Evolutionary conservation across 2,113 vertebrate species (phyloP), one percentile per base, ranked within the genome.

Genomic region (Neoarius graeffei): DNA sequence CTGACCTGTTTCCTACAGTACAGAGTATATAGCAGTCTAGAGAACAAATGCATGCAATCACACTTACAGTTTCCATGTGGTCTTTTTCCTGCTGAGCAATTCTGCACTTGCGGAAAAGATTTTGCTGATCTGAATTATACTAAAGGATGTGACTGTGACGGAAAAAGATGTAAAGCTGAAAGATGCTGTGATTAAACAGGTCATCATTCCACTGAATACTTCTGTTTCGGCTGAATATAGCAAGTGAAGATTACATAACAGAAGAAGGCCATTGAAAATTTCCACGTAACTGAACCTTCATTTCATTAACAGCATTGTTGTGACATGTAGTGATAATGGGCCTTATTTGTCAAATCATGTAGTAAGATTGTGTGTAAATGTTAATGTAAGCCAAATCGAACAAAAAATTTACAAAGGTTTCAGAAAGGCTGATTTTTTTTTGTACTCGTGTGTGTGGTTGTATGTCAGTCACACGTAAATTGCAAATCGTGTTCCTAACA

Each of bases 1-100:
- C 80, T 83, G 81, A 54, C 56, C 81, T 76, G 69, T 59, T 87
- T 62, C 54, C 48, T 4, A 57, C 52, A 35, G 8, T 25, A n/a
- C 81, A 73, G 66, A 76, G 69, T 54, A 23, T 66, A 84, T 66
- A 66, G 76, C 23, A 64, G 81, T 54, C 71, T 57, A 23, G 25
- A 73, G 42, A 62, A 23, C 15, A 60, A 20, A 74, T 48, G 27
- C 52, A 50, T 57, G 25, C 42, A 76, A 25, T 27, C 79, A 54
- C 23, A 30, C 14, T 60, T 23, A 20, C 10, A 60, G 30, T 67
- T 17, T 10, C 42, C 54, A 19, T 74, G 13, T n/a, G 35, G 20
- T 50, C 14, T 62, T 64, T 48, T 48, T 87, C 9, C 85, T 71
- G 62, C 71, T 42, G 25, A 27, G n/a, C 17, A n/a, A 15, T 48